Base-by-base conservation (phyloP, 2,113 vertebrate species). In the Scomber scombrus region DNA sequence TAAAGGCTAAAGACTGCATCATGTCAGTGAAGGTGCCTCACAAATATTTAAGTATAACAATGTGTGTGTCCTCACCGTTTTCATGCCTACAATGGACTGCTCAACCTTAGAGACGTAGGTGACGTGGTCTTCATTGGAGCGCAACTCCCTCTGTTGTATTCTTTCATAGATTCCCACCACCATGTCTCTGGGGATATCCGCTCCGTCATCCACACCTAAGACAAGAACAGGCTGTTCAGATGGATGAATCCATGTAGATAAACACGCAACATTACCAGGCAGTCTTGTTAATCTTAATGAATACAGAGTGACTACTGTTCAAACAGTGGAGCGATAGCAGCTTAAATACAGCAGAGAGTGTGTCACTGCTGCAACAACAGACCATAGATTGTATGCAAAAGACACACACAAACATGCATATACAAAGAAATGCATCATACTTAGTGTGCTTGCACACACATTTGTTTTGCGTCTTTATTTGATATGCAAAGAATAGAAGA, bases 91-190 rank as follows among this genome's bases (percentile, higher is more conserved):
- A 12, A 99, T 99, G 90, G 98, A 99, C 93, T 99, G 99, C 89
- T 99, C 98, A 88, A 99, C 98, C 88, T 99, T 99, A 89, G 97
- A 98, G 79, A 99, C 98, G 1, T 99, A 99, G 9, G 98, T 99
- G 87, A 99, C 98, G 0, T 99, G 98, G 88, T 99, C 98, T 84
- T 99, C 98, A 2, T 99, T 99, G 79, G 98, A 99, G 83, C 97
- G 97, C 10, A 99, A 93, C 81, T 99, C 98, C 76, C 97, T 97
- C 94, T 94, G 97, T 82, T 99, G 98, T 87, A 99, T 99, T 29
- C 98, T 95, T 70, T 99, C 98, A 0, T 99, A 99, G 93, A 99
- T 99, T 66, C 98, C 98, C 18, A 97, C 98, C 85, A 99, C 98
- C 95, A 98, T 95, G 71, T 99, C 98, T 75, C 97, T 94, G 46